A percentile compares a stretch with the other conserved stretches of the same genome.
Evolutionary conservation across 2,888 invertebrate species (phyloP).

Genomic region (Apodemia mormo): DNA sequence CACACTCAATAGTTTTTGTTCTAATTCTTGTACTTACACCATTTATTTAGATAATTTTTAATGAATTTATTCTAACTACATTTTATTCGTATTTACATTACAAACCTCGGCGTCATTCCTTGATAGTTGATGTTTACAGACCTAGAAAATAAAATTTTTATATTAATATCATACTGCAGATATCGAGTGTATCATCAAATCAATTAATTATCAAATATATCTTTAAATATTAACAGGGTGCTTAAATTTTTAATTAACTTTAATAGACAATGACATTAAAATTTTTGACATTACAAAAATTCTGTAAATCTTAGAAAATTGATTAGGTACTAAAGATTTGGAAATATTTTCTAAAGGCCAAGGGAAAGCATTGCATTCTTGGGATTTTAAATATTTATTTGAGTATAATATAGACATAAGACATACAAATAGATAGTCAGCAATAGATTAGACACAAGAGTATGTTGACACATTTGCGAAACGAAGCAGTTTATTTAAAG

Average conservation of each 20-base stretch:
- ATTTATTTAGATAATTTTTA: too few relatives aligned
- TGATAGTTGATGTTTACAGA: slow-evolving; percentile 63
- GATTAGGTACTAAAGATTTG: neutral
- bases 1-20: too few relatives aligned
- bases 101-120: slow-evolving; percentile 56
- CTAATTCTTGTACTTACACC: too few relatives aligned
- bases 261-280: too few relatives aligned
- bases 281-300: too few relatives aligned
- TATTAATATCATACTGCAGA: slow-evolving; percentile 24
- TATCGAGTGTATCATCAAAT: too few relatives aligned
- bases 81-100: neutral
- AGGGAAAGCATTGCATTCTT: slow-evolving; percentile 63
- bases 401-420: slow-evolving; percentile 29
- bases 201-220: too few relatives aligned
- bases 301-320: neutral
- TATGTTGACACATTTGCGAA: slow-evolving; percentile 53
- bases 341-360: slow-evolving; percentile 21
- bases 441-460: slow-evolving; percentile 51
- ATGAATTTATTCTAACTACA: too few relatives aligned
- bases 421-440: slow-evolving; percentile 43
- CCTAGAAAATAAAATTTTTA: slow-evolving; percentile 59
- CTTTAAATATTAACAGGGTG: too few relatives aligned
- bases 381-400: slow-evolving; percentile 41
- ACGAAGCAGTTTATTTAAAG: slow-evolving; percentile 48
- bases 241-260: too few relatives aligned